Base-by-base conservation (phyloP, 2,113 vertebrate species). In the Chionis minor region DNA sequence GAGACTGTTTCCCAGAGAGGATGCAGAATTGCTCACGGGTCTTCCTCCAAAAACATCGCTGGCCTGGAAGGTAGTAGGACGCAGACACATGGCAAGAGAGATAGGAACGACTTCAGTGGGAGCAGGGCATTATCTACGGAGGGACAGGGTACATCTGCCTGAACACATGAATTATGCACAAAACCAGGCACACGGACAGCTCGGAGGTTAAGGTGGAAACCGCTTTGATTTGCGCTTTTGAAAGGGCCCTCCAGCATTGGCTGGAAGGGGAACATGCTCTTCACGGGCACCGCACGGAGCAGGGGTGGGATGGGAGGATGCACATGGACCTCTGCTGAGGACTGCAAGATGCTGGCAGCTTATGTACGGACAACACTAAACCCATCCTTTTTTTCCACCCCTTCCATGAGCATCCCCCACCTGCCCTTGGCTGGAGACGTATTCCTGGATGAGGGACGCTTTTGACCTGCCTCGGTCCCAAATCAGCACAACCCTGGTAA, bases 21-120 rank as follows among this genome's bases (percentile, higher is more conserved):
- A 90, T 65, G 66, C 40, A 69, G 65, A 77, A 79, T 40, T 74
- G 84, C 80, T 94, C 45, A 73, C 80, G 86, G 74, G n/a, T 86
- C 40, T 69, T 44, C 35, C 26, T 83, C 58, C 78, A 79, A 73
- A 96, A 87, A 54, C 21, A 23, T 30, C 8, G 2, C 66, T 73
- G 52, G 62, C 58, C 82, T 84, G 30, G n/a, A 65, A 84, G 59
- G 80, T 9, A 89, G 51, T 24, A 58, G 75, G 77, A 90, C 63
- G 23, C 65, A 86, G n/a, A 73, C 55, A 78, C 38, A 40, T 47
- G 51, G 78, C 51, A 63, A 67, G 0, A 71, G 77, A 88, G 92
- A 75, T 58, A 74, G 75, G 86, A 95, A 65, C 23, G 49, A 62
- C 14, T 84, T 90, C 81, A 55, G 56, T n/a, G 7, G n/a, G 77